A percentile compares a stretch with the other conserved stretches of the same genome.
Evolutionary conservation across 2,113 vertebrate genomes (phyloP).

Genomic region (Archocentrus centrarchus): DNA sequence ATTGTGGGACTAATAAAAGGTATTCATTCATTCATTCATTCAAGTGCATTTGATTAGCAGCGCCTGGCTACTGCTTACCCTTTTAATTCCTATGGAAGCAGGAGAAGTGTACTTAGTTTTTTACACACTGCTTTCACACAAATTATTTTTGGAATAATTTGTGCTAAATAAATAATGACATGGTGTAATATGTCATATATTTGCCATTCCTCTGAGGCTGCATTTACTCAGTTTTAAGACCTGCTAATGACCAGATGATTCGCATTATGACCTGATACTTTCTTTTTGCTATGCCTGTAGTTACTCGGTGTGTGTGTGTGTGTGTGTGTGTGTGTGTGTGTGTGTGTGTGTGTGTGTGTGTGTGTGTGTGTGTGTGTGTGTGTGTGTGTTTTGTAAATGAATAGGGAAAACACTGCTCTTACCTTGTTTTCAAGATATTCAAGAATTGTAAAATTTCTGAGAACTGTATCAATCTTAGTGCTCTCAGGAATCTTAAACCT

Average conservation of each 20-base stretch:
- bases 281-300: too few relatives aligned
- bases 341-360: too few relatives aligned
- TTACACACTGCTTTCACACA: background rate
- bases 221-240: background rate
- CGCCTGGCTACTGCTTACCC: background rate
- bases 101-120: background rate
- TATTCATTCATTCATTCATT: too few relatives aligned
- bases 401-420: slow-evolving; percentile 65
- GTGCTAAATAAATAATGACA: background rate
- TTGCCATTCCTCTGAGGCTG: background rate
- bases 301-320: too few relatives aligned
- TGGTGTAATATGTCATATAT: background rate
- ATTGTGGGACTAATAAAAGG: too few relatives aligned
- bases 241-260: background rate
- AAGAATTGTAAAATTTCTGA: slow-evolving; percentile 99
- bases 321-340: background rate
- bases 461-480: slow-evolving; percentile 98
- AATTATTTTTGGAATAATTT: background rate
- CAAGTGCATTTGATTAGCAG: background rate
- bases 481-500: slow-evolving; percentile 99
- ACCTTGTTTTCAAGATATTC: slow-evolving; percentile 99
- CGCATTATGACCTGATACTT: background rate
- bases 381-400: background rate
- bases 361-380: background rate
- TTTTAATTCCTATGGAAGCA: background rate